These are phyloP conservation scores for Dermochelys coriacea DNA, from an alignment of 2,797 vertebrate genomes.

Conservation along the genomic window DNA sequence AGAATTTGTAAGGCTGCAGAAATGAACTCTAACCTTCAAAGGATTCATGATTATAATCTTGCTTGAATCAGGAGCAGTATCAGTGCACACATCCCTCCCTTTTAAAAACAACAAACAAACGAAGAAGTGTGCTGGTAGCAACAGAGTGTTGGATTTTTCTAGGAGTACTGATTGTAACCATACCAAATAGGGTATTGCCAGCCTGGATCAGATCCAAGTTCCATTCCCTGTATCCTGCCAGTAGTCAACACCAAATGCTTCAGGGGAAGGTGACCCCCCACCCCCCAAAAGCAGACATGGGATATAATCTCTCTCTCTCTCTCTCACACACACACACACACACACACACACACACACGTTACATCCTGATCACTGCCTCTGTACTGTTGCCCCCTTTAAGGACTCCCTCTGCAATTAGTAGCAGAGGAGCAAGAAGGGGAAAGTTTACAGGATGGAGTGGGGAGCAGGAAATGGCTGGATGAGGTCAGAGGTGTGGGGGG, in stretches of 20 bases:
- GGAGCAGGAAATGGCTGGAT: background rate
- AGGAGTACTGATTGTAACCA: background rate
- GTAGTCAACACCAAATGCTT: background rate
- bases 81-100: background rate
- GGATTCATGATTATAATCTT: background rate
- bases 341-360: no score
- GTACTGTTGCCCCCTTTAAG: background rate
- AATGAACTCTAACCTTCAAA: background rate
- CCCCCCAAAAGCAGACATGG: background rate
- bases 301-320: background rate
- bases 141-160: background rate
- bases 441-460: background rate
- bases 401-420: background rate
- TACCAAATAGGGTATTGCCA: background rate
- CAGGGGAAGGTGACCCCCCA: background rate
- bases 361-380: background rate
- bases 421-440: background rate
- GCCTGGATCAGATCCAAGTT: background rate
- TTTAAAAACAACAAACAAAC: background rate
- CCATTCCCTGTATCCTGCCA: background rate
- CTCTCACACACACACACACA: no score
- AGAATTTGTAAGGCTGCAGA: constrained; percentile 32
- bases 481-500: no score
- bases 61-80: constrained; percentile 5
- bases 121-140: background rate